A percentile compares a stretch with the other conserved stretches of the same genome.
phyloP scores from a whole-genome alignment of 2,888 invertebrate genomes.

The Diaprepes abbreviatus region DNA sequence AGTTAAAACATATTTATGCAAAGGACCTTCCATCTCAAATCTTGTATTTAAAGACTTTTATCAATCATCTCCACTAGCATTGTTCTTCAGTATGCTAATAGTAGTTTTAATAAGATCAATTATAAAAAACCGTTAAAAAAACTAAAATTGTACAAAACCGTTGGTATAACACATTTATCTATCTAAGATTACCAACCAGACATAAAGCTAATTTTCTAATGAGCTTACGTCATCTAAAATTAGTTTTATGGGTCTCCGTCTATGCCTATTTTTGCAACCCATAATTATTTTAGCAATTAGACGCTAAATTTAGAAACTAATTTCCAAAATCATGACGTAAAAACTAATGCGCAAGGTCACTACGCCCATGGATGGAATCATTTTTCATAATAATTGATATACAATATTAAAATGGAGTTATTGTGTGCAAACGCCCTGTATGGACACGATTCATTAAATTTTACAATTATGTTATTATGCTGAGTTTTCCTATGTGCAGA shows the following conservation, averaged over 20 bases:
- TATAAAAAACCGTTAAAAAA: no score
- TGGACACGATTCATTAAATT: slow-evolving; percentile 18
- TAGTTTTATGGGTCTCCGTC: background rate
- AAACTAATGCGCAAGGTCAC: slow-evolving; percentile 10
- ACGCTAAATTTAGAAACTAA: slow-evolving; percentile 21
- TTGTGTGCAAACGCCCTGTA: slow-evolving; percentile 20
- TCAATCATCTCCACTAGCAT: no score
- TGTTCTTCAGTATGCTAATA: no score
- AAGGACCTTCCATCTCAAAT: no score
- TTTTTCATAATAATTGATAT: slow-evolving; percentile 22
- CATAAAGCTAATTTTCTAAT: background rate
- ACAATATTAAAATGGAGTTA: background rate
- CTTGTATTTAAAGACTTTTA: no score
- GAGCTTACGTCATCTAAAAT: background rate
- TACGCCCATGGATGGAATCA: slow-evolving; percentile 17
- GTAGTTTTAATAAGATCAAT: no score
- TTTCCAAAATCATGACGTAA: slow-evolving; percentile 25
- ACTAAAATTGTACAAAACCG: no score
- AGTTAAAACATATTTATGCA: no score
- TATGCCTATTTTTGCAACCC: slow-evolving; percentile 12
- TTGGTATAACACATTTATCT: no score
- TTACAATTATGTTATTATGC: slow-evolving; percentile 9
- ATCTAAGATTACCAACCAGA: background rate
- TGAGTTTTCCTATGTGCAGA: background rate
- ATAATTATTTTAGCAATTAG: slow-evolving; percentile 10